Percentiles rank a stretch among this genome's conserved stretches.
These are phyloP conservation scores for Mantis religiosa DNA, from an alignment of 2,888 invertebrate species.

Conservation along the genomic window DNA sequence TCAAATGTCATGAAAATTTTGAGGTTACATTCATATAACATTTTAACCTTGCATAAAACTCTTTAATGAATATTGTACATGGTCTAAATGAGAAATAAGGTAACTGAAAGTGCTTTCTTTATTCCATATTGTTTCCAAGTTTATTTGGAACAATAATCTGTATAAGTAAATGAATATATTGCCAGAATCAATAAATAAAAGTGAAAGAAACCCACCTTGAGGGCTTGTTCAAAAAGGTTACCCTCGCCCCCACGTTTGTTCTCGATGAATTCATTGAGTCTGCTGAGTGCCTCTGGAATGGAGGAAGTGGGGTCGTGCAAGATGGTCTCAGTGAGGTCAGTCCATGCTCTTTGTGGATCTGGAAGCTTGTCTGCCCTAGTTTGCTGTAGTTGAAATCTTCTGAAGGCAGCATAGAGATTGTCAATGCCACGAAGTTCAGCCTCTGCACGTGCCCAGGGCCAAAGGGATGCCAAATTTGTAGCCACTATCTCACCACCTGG, in stretches of 20 bases:
- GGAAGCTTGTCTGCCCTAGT: slow-evolving; percentile 41
- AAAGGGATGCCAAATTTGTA: slow-evolving; percentile 37
- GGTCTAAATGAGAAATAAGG: too few species aligned
- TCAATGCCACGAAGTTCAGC: slow-evolving; percentile 60
- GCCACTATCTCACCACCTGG: slow-evolving; percentile 13
- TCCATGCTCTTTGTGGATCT: slow-evolving; percentile 51
- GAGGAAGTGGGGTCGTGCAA: slow-evolving; percentile 58
- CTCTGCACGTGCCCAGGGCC: slow-evolving; percentile 62
- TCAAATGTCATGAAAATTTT: too few species aligned
- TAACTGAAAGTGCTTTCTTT: too few species aligned
- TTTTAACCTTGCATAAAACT: too few species aligned
- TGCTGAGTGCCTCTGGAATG: slow-evolving; percentile 53
- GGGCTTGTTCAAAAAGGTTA: slow-evolving; percentile 60
- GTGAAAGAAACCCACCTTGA: slow-evolving; percentile 53
- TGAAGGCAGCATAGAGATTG: slow-evolving; percentile 63
- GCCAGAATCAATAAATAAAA: not conserved
- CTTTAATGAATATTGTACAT: too few species aligned
- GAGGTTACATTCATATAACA: too few species aligned
- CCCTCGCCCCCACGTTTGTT: slow-evolving; percentile 44
- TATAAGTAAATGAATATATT: not conserved
- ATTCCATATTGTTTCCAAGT: too few species aligned
- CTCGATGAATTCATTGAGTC: slow-evolving; percentile 58
- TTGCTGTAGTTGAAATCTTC: slow-evolving; percentile 52
- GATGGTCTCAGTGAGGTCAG: slow-evolving; percentile 62
- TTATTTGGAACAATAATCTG: too few species aligned